Conservation (phyloP, 2,113 vertebrate genomes). For the Rhinoptilus africanus region DNA sequence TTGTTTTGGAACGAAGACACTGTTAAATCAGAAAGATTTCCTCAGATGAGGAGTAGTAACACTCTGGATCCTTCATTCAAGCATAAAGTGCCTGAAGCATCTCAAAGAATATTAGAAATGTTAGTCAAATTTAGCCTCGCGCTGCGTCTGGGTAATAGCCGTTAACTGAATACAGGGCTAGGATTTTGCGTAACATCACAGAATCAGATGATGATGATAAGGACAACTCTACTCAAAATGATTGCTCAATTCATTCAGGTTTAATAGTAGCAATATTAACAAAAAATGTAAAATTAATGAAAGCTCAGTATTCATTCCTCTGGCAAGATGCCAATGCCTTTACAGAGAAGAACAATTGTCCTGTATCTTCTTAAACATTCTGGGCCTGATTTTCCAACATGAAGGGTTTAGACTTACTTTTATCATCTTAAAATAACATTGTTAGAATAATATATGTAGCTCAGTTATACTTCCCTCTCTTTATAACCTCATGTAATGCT, state of each 20-base stretch:
- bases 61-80: not conserved
- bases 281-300: not conserved
- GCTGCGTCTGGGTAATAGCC: not conserved
- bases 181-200: not conserved
- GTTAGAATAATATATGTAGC: not conserved
- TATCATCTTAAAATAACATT: not conserved
- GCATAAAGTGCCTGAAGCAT: not conserved
- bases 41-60: not conserved
- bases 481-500: not conserved
- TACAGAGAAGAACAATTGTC: not conserved
- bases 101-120: not conserved
- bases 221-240: not conserved
- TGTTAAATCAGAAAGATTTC: not conserved
- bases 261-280: not conserved
- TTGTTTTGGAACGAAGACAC: not conserved
- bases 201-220: not conserved
- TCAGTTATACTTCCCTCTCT: not conserved
- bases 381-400: not conserved
- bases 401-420: not conserved
- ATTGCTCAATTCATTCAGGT: not conserved
- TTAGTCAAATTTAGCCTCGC: not conserved
- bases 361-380: not conserved
- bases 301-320: not conserved
- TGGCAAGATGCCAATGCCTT: not conserved
- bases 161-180: not conserved